Evolutionary conservation across 1,140 invertebrate species (phyloP).

Genomic region (Musca vetustissima): DNA sequence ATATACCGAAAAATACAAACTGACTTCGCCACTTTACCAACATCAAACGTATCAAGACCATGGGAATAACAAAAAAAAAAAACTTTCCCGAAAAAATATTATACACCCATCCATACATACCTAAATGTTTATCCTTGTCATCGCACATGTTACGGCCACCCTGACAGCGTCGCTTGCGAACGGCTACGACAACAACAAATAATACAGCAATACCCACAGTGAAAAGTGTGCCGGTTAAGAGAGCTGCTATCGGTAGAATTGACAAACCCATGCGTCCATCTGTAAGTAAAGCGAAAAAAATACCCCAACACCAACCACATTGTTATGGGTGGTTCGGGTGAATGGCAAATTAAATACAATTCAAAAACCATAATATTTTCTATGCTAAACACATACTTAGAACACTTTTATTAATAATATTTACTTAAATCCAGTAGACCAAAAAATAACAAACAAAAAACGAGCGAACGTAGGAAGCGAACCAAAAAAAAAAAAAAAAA

Average conservation of each 20-base stretch:
- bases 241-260: slow-evolving; percentile 63
- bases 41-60: too few species aligned
- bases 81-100: neutral
- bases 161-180: slow-evolving; percentile 55
- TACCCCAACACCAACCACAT: neutral
- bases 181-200: slow-evolving; percentile 63
- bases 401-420: slow-evolving; percentile 17
- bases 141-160: slow-evolving; percentile 47
- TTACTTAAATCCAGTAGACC: neutral
- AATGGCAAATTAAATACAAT: neutral
- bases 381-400: slow-evolving; percentile 15
- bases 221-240: slow-evolving; percentile 64
- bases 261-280: slow-evolving; percentile 64
- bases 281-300: slow-evolving; percentile 45
- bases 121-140: slow-evolving; percentile 61
- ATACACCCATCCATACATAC: slow-evolving; percentile 46
- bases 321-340: neutral
- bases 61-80: too few species aligned
- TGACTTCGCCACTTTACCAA: neutral
- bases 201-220: slow-evolving; percentile 65
- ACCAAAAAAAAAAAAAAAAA: too few species aligned
- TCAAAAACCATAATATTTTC: neutral
- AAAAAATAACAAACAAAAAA: too few species aligned
- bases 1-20: too few species aligned
- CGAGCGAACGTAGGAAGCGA: too few species aligned